phyloP scores from a whole-genome alignment of 2,113 vertebrate genomes.

The Alces alces region DNA sequence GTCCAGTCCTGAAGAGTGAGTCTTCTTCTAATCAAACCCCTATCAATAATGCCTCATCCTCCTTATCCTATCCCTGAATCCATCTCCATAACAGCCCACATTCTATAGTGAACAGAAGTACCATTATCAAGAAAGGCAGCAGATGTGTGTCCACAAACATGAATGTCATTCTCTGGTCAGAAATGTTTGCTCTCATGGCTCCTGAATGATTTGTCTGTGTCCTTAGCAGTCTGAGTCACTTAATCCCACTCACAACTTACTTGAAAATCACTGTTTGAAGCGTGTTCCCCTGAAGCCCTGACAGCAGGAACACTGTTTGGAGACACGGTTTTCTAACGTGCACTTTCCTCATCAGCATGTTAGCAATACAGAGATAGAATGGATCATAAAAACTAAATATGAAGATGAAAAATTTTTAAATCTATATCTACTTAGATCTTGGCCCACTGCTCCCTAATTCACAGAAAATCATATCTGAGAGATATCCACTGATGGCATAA shows the following conservation, averaged over 20 bases:
- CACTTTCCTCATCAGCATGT: not conserved
- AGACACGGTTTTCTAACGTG: not conserved
- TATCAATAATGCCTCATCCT: rapidly evolving
- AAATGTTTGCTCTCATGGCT: not conserved
- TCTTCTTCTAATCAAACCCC: not conserved
- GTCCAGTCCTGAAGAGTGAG: not conserved
- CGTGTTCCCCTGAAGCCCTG: not conserved
- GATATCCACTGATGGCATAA: rapidly evolving
- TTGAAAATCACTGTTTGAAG: not conserved
- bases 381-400: not conserved
- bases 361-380: not conserved
- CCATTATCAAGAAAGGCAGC: not conserved
- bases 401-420: not conserved
- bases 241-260: not conserved
- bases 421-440: not conserved
- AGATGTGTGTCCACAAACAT: rapidly evolving
- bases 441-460: not conserved
- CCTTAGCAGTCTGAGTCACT: too few relatives aligned
- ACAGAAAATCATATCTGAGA: not conserved
- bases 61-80: rapidly evolving
- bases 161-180: rapidly evolving
- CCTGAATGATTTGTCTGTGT: not conserved
- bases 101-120: not conserved
- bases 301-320: rapidly evolving
- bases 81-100: rapidly evolving